These are phyloP conservation scores for Solenodon paradoxus DNA, from an alignment of 2,113 vertebrate genomes.

Conservation along the genomic window DNA sequence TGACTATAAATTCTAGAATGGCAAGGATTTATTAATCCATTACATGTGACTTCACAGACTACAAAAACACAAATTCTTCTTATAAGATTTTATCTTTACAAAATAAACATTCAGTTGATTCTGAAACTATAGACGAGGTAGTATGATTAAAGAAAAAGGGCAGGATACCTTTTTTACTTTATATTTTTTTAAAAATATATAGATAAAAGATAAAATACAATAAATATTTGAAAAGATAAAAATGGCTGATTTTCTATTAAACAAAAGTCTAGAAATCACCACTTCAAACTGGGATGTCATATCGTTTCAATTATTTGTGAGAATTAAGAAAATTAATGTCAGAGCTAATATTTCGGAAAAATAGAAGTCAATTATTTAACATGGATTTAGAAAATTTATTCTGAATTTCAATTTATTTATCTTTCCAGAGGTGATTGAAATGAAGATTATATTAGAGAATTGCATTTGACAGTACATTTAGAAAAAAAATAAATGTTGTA, in stretches of 20 bases:
- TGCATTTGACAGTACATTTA: conserved; percentile 9
- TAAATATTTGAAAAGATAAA: neutral
- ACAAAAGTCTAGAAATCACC: neutral
- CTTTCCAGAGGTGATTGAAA: neutral
- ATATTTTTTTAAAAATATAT: neutral
- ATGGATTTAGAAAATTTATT: neutral
- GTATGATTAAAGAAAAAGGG: neutral
- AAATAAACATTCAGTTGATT: neutral
- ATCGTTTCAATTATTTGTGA: neutral
- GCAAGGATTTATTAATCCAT: neutral
- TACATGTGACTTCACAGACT: neutral
- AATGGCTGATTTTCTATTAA: neutral
- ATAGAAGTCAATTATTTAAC: neutral
- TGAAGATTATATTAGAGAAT: conserved; percentile 20
- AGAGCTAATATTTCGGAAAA: conserved; percentile 33
- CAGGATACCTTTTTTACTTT: no score
- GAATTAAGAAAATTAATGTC: neutral
- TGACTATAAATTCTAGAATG: neutral
- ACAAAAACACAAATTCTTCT: neutral
- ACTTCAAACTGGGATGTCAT: neutral
- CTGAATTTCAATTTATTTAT: neutral
- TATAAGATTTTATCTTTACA: neutral
- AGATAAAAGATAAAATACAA: neutral
- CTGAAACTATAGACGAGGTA: neutral
- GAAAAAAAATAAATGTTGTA: neutral